phyloP scores from a whole-genome alignment of 2,797 vertebrate species.

The Alca torda region DNA sequence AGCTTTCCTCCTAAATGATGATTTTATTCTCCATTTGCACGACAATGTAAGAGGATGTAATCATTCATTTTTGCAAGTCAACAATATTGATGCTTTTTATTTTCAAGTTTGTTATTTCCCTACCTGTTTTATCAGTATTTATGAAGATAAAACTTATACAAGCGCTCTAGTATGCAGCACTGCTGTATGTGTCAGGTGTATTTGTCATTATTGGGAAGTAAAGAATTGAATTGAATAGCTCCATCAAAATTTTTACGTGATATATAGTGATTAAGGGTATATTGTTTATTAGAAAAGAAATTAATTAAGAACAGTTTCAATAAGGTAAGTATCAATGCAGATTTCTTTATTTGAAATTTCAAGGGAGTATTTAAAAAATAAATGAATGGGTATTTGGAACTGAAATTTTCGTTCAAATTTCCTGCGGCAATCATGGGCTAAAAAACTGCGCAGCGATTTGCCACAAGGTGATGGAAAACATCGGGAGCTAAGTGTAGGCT shows the following conservation, averaged over 20 bases:
- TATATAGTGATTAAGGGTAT: not conserved
- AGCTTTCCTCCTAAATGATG: not conserved
- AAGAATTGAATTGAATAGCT: not conserved
- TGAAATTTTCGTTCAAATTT: not conserved
- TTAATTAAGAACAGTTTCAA: not conserved
- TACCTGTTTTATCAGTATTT: conserved; percentile 16
- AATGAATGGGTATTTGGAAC: not conserved
- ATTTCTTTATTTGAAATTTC: not conserved
- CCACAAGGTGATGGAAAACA: not conserved
- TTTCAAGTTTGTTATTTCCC: conserved; percentile 42
- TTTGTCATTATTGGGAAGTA: not conserved
- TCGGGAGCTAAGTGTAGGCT: not conserved
- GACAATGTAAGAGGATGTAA: not conserved
- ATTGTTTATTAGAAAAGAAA: not conserved
- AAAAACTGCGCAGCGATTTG: not conserved
- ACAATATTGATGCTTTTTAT: conserved; percentile 23
- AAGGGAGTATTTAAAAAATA: not conserved
- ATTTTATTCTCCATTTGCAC: conserved; percentile 25
- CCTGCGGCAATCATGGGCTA: not conserved
- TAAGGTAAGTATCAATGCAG: not conserved
- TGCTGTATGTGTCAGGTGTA: not conserved
- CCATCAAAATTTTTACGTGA: not conserved
- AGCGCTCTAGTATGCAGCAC: not conserved
- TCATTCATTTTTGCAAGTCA: not conserved
- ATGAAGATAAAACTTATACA: not conserved